Base-by-base conservation (phyloP, 1,140 invertebrate species). In the Proales similis region DNA sequence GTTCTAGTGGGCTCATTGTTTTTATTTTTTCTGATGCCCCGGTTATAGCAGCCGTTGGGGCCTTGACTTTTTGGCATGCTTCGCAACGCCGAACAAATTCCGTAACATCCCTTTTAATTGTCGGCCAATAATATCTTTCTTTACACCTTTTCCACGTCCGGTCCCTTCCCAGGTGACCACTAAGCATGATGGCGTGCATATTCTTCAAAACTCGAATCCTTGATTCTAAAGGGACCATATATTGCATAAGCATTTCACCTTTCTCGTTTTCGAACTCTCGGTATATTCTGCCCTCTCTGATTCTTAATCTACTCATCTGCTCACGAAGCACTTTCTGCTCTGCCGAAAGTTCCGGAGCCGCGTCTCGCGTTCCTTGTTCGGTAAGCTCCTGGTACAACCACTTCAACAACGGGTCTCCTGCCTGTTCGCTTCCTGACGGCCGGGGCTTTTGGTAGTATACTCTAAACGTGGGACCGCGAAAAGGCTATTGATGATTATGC, bases 21-120 rank as follows among this genome's bases (percentile, higher is more conserved):
- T 4, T 1, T 0, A 39, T 36, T 7, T 24, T 24, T 57, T 38
- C 20, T 5, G 43, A 22, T 49, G 30, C 48, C 30, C 17, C 48
- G 36, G 30, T 49, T 49, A 17, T 49, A 24, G 24, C 30, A 27
- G 53, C 22, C 3, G 19, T 62, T 9, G 42, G 42, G 17, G 17
- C 22, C 33, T 61, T 45, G 22, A 46, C 17, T 29, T 45, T 46
- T 27, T 64, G 51, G 48, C 63, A 64, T 12, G 27, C 27, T 30
- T 45, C 2, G 42, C 63, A 45, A 11, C 11, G n/a, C 14, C 24
- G 38, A 9, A 57, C 12, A n/a, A 43, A 51, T 12, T 6, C 24
- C 6, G 24, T 43, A 4, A 22, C 24, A 22, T 24, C 17, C 30
- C 19, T 62, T 29, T 22, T 20, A 5, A 42, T 27, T 51, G 49